Conservation (phyloP, 1,140 invertebrate genomes). For the Drosophila sp. region DNA sequence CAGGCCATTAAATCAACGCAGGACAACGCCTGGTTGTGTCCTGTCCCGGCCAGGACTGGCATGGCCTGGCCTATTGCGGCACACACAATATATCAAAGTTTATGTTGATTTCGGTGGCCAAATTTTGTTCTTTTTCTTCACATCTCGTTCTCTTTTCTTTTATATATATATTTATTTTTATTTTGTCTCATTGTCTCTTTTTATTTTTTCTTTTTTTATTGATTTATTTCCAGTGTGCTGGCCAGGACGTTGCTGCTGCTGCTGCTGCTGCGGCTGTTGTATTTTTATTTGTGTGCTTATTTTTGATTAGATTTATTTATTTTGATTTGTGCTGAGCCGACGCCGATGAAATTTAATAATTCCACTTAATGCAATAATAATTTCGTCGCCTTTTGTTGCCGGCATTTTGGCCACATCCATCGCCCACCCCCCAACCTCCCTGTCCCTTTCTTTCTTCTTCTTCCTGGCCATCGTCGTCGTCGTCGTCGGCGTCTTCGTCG, state of each 20-base stretch:
- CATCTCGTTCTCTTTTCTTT: constrained; percentile 13
- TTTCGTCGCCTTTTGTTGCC: constrained; percentile 79
- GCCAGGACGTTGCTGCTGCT: constrained; percentile 15
- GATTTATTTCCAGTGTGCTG: constrained; percentile 42
- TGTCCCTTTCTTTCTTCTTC: background rate
- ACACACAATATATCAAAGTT: constrained; percentile 81
- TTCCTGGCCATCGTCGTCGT: background rate
- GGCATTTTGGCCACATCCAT: constrained; percentile 39
- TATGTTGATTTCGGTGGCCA: constrained; percentile 79
- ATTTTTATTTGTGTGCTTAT: constrained; percentile 80
- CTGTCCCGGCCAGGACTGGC: constrained; percentile 31
- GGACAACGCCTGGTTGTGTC: constrained; percentile 59
- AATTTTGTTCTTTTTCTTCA: constrained; percentile 23
- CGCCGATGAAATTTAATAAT: constrained; percentile 80
- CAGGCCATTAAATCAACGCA: constrained; percentile 76
- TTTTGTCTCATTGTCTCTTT: constrained; percentile 46
- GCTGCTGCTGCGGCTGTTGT: constrained; percentile 55
- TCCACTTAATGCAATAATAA: constrained; percentile 82
- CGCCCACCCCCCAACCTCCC: background rate
- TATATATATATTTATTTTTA: constrained; percentile 42
- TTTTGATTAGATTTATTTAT: constrained; percentile 82
- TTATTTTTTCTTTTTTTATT: constrained; percentile 33
- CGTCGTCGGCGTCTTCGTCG: constrained; percentile 21
- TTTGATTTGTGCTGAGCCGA: constrained; percentile 75
- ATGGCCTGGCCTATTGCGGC: constrained; percentile 61